A percentile compares a stretch with the other conserved stretches of the same genome.
These are phyloP conservation scores for Montipora cactus DNA, from an alignment of 64 coral and sea anemone species.

Conservation along the genomic window DNA sequence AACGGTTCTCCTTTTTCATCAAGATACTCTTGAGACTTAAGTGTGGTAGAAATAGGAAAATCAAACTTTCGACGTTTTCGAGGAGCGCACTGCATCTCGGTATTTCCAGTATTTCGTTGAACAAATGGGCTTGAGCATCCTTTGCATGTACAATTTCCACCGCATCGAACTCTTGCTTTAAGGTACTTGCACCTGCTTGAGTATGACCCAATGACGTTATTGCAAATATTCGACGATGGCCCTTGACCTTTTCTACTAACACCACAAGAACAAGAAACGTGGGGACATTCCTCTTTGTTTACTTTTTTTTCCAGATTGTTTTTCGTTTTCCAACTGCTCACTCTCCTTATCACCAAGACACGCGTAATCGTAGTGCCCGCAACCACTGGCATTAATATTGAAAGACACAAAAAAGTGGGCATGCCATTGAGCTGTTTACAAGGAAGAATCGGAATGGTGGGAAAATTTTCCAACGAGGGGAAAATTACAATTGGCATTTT, in stretches of 20 bases:
- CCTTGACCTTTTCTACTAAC: conserved; percentile 36
- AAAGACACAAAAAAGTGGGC: conserved; percentile 28
- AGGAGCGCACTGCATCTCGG: neutral
- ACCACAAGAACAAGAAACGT: conserved; percentile 59
- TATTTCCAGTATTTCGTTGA: neutral
- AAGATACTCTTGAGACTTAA: conserved; percentile 20
- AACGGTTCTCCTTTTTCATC: conserved; percentile 22
- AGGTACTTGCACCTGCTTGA: conserved; percentile 52
- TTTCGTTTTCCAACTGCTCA: neutral
- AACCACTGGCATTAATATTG: neutral
- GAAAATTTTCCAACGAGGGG: conserved; percentile 16
- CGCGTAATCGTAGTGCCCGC: conserved; percentile 52
- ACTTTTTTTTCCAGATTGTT: neutral
- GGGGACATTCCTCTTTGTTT: conserved; percentile 10
- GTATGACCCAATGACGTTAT: conserved; percentile 29
- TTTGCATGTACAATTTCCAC: conserved; percentile 19
- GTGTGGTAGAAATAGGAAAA: neutral
- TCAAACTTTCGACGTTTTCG: conserved; percentile 24
- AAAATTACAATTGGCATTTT: conserved; percentile 40
- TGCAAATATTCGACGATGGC: conserved; percentile 35
- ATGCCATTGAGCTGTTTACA: neutral
- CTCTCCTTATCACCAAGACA: neutral
- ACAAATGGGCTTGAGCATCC: conserved; percentile 18
- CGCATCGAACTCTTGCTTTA: conserved; percentile 2
- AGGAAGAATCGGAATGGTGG: conserved; percentile 24